These are phyloP conservation scores for Eueides isabella DNA, from an alignment of 1,140 invertebrate species.

Conservation along the genomic window DNA sequence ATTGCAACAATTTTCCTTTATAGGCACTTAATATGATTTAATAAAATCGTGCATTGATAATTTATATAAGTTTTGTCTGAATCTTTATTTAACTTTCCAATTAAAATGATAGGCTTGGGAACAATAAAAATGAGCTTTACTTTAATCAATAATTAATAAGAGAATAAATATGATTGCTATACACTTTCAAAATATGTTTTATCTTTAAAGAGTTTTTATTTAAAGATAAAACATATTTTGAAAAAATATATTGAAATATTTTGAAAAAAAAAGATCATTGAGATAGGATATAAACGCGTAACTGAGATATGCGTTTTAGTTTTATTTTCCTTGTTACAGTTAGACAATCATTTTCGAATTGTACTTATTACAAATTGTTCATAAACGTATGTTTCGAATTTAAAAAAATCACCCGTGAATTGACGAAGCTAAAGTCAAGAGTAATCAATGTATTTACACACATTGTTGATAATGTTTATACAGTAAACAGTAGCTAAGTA, in stretches of 20 bases:
- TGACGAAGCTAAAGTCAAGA: neutral
- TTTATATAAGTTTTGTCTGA: neutral
- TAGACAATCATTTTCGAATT: neutral
- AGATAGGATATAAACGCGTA: too few relatives aligned
- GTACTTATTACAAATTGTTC: neutral
- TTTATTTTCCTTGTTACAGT: too few relatives aligned
- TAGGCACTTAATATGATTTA: neutral
- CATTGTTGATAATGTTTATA: neutral
- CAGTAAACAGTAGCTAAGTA: neutral
- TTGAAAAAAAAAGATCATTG: too few relatives aligned
- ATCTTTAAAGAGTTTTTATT: too few relatives aligned
- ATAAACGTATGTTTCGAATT: neutral
- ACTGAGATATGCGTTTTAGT: too few relatives aligned
- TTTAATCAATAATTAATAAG: too few relatives aligned
- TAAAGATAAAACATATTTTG: too few relatives aligned
- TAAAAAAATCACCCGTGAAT: neutral
- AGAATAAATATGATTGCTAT: neutral
- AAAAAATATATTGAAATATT: too few relatives aligned
- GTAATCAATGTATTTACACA: neutral
- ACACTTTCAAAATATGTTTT: neutral
- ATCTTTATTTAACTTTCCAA: too few relatives aligned
- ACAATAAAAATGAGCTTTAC: too few relatives aligned
- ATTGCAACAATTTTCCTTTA: constrained; percentile 15
- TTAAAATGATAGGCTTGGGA: too few relatives aligned
- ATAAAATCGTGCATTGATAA: neutral